phyloP scores from a whole-genome alignment of 2,797 vertebrate species.

The Cuniculus paca region DNA sequence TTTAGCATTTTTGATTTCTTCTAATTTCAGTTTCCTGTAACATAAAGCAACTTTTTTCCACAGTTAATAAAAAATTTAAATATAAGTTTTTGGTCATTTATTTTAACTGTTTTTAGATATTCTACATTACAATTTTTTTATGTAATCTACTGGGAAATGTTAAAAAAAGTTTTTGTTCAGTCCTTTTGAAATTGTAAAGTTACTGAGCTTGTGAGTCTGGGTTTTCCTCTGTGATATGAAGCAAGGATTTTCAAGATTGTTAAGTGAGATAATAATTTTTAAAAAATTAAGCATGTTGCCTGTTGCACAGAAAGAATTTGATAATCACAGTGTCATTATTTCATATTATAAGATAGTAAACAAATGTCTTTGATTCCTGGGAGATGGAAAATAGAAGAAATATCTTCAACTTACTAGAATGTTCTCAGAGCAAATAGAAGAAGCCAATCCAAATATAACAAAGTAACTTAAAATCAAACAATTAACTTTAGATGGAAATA shows the following conservation, averaged over 20 bases:
- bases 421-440: background rate
- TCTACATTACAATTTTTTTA: background rate
- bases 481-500: background rate
- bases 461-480: background rate
- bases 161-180: background rate
- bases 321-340: background rate
- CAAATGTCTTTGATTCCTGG: background rate
- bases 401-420: background rate
- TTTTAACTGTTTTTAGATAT: background rate
- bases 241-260: background rate
- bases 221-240: background rate
- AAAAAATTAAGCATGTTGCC: background rate
- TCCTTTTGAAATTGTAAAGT: background rate
- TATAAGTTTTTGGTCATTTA: background rate
- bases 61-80: background rate
- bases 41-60: background rate
- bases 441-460: background rate
- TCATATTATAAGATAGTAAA: background rate
- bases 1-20: background rate
- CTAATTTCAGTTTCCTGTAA: background rate
- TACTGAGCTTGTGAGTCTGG: background rate
- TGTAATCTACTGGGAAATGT: background rate
- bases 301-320: background rate
- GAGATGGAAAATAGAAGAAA: background rate
- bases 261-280: slow-evolving; percentile 27